Percentiles rank a stretch among this genome's conserved stretches.
Evolutionary conservation across 2,888 invertebrate genomes (phyloP).

Genomic region (Cotesia congregata): DNA sequence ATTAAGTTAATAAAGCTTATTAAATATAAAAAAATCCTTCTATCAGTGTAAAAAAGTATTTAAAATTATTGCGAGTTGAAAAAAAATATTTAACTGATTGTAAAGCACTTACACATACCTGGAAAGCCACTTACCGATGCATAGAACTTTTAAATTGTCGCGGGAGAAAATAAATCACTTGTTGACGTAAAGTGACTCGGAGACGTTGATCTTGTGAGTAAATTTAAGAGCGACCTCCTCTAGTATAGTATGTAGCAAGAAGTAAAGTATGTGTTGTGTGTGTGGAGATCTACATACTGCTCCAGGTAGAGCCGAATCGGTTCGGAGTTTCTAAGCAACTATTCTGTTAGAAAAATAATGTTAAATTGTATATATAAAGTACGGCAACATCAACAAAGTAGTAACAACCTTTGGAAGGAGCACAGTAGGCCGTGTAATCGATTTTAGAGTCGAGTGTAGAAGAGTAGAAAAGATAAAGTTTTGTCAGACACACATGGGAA

Average conservation of each 20-base stretch:
- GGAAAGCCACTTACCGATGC: conserved; percentile 45
- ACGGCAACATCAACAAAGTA: neutral
- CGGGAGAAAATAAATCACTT: conserved; percentile 37
- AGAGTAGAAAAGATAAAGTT: conserved; percentile 7
- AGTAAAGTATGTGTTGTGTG: too few relatives aligned
- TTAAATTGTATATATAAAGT: neutral
- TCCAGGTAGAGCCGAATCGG: too few relatives aligned
- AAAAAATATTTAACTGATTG: too few relatives aligned
- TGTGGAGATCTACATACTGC: too few relatives aligned
- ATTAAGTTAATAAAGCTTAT: too few relatives aligned
- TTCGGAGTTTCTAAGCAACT: too few relatives aligned
- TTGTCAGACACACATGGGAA: conserved; percentile 5
- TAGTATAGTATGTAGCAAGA: too few relatives aligned
- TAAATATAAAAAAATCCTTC: too few relatives aligned
- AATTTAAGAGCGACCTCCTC: neutral
- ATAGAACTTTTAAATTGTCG: conserved; percentile 47
- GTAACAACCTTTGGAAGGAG: neutral
- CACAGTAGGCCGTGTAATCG: conserved; percentile 17
- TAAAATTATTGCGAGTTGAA: too few relatives aligned
- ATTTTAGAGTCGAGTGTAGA: neutral
- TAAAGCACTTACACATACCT: neutral
- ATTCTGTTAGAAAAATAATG: neutral
- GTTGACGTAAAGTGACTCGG: conserved; percentile 33
- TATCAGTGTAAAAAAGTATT: too few relatives aligned
- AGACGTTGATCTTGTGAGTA: conserved; percentile 4